Base-by-base conservation (phyloP, 1,140 invertebrate genomes). In the Drosophila quadrilineata region DNA sequence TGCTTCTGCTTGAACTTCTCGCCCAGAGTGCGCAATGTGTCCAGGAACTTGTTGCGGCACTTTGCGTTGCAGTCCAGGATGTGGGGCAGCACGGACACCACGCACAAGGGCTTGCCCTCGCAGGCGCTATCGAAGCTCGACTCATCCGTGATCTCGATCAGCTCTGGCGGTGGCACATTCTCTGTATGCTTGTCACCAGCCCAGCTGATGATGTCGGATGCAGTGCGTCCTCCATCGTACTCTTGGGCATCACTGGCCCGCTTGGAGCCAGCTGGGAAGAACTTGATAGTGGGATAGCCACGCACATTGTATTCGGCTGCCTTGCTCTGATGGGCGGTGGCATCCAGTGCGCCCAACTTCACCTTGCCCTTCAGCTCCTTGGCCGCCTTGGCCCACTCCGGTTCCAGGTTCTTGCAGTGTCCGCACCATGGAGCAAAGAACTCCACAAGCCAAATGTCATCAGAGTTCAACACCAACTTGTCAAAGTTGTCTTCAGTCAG, bases 401-500 rank as follows among this genome's bases (percentile, higher is more conserved):
- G 98, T 40, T 95, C 97, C 8, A 99, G 91, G 88, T 96, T 98
- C 91, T 99, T 98, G 89, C 98, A 99, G 90, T 99, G 96, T 14
- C 96, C 96, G 90, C 97, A 98, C 96, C 96, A 98, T 0, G 98
- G 98, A 9, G 98, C 98, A 90, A 94, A 99, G 92, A 99, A 99
- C 90, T 99, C 98, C 3, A 99, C 97, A 43, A 99, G 87, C 96
- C 97, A 99, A 90, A 98, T 92, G 75, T 99, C 97, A 9, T 98
- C 95, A 3, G 96, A 97, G 45, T 97, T 92, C 48, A 99, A 87
- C 6, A 99, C 98, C 26, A 95, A 82, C 84, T 97, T 94, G 62
- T 98, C 95, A 89, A 99, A 99, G 90, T 99, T 99, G 19, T 93
- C 93, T 87, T 99, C 98, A 0, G 98, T 99, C 31, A 99, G 90